phyloP scores from a whole-genome alignment of 1,140 invertebrate genomes.

The Papilio polytes region DNA sequence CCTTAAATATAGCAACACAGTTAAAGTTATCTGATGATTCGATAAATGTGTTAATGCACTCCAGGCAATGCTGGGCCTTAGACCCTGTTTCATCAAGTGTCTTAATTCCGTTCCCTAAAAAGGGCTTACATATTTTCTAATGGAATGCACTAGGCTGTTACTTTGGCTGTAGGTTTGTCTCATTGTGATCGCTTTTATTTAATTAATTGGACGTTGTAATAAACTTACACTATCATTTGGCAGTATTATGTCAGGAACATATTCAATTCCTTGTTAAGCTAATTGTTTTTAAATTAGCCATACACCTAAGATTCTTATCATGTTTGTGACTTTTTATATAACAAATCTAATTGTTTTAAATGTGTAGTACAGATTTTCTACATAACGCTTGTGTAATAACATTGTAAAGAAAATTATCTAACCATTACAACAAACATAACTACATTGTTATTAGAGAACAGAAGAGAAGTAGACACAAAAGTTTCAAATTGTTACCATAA shows the following conservation, averaged over 20 bases:
- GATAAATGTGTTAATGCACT: too few species aligned
- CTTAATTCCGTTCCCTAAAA: too few species aligned
- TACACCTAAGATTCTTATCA: background rate
- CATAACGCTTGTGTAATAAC: background rate
- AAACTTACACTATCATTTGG: background rate
- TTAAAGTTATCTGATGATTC: too few species aligned
- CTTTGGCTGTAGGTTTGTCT: too few species aligned
- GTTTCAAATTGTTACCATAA: background rate
- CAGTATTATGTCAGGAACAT: background rate
- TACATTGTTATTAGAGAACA: background rate
- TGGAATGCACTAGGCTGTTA: too few species aligned
- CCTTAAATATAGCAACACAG: too few species aligned
- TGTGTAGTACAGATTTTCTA: background rate
- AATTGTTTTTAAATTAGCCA: background rate
- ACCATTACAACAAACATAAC: background rate
- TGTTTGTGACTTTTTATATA: background rate
- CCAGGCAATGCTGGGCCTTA: too few species aligned
- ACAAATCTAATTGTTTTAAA: background rate
- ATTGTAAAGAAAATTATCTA: background rate
- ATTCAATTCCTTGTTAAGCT: background rate
- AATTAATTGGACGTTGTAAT: background rate
- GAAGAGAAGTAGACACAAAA: background rate
- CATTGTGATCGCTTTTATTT: background rate
- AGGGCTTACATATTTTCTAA: too few species aligned
- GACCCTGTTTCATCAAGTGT: too few species aligned